Base-by-base conservation (phyloP, 2,113 vertebrate genomes). In the Monarcha castaneiventris region DNA sequence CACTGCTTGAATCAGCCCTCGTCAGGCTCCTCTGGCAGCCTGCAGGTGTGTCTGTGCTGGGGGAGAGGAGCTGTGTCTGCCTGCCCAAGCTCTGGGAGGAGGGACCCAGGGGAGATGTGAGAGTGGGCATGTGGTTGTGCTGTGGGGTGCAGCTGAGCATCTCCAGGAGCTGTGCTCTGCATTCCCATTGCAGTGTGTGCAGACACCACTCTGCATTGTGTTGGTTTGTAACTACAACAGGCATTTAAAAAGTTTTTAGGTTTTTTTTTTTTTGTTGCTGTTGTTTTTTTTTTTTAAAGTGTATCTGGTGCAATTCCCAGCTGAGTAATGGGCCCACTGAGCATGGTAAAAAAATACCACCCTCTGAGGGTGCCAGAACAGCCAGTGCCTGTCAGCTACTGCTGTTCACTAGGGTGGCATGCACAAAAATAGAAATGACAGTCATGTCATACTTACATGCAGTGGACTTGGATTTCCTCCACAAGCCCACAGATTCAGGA, bases 161-260 rank as follows among this genome's bases (percentile, higher is more conserved):
- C 39, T 55, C 20, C 11, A 33, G 67, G 46, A 55, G 33, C 58
- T 73, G 25, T 64, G 41, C 26, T 58, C 16, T 49, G 25, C 1
- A 0, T 35, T 74, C 20, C 43, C 0, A 0, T 9, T 27, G 39
- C 33, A 76, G 19, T 0, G 0, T 1, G 25, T 51, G 17, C 54
- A 61, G 78, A 35, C 19, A 43, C 15, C 29, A 15, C 26, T 73
- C 27, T 55, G 54, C 6, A 10, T 55, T 51, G 5, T 33, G 12
- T n/a, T 72, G 11, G 22, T 66, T 61, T 73, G 35, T 72, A 82
- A 54, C 30, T n/a, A 8, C 48, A 55, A 30, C 19, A 63, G 58
- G 10, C 19, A 51, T 51, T 81, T 80, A 3, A 41, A 25, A 73
- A 85, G 44, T n/a, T 46, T 6, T 48, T 11, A 11, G 11, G 11